Evolutionary conservation across 2,888 invertebrate genomes (phyloP).

Genomic region (Caenorhabditis sinica): DNA sequence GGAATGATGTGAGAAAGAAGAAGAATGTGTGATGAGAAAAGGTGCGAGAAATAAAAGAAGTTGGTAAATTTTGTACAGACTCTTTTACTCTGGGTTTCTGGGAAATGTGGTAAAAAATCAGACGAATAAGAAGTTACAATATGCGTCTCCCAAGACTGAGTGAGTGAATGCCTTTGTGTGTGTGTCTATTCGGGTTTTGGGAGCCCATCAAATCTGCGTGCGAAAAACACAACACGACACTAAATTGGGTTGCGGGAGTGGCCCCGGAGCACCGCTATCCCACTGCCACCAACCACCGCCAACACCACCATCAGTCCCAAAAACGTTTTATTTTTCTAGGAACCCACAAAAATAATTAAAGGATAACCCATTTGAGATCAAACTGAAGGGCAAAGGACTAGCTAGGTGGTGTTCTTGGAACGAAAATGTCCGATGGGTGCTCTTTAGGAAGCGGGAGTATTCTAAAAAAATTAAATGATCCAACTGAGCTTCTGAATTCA

Average conservation of each 20-base stretch:
- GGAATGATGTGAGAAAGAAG: background rate
- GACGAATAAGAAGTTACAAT: conserved; percentile 10
- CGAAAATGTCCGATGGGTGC: background rate
- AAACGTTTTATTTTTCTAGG: conserved; percentile 43
- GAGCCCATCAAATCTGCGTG: conserved; percentile 58
- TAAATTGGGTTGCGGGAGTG: conserved; percentile 46
- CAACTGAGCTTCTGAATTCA: background rate
- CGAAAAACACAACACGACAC: conserved; percentile 52
- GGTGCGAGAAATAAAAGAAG: conserved; percentile 8
- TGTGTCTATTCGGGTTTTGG: conserved; percentile 18
- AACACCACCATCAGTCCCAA: background rate
- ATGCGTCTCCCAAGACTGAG: conserved; percentile 16
- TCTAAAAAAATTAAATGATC: background rate
- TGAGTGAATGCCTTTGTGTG: conserved; percentile 4
- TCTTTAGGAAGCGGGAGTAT: background rate
- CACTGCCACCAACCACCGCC: background rate
- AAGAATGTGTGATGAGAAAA: conserved; percentile 7
- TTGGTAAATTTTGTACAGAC: background rate
- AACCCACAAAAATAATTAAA: conserved; percentile 7
- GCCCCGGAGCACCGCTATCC: conserved; percentile 18
- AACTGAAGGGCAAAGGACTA: background rate
- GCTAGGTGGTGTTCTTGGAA: conserved; percentile 17
- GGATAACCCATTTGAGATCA: conserved; percentile 18
- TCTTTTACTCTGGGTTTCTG: background rate
- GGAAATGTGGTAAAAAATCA: background rate